Conservation (phyloP, 2,888 invertebrate species). For the Leucophenga maculata region DNA sequence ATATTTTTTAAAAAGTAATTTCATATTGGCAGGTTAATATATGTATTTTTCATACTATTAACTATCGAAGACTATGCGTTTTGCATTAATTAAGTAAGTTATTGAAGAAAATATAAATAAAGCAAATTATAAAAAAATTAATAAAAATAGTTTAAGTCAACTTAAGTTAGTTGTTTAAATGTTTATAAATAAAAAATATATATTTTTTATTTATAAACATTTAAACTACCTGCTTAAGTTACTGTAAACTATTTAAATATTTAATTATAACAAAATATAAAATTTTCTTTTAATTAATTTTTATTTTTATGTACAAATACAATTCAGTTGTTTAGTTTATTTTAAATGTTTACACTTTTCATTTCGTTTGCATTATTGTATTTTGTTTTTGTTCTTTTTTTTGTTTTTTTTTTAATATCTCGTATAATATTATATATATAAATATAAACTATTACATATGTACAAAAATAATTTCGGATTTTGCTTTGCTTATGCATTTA, state of each 20-base stretch:
- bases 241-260: no score
- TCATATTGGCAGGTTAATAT: conserved; percentile 10
- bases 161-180: not conserved
- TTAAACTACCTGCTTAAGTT: no score
- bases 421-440: not conserved
- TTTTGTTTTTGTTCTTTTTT: not conserved
- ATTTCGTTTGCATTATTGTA: not conserved
- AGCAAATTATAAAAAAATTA: not conserved
- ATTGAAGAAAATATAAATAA: not conserved
- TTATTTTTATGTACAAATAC: conserved; percentile 2
- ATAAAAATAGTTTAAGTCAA: not conserved
- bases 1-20: not conserved
- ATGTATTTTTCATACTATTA: not conserved
- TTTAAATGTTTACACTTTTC: not conserved
- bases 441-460: conserved; percentile 15
- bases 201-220: not conserved
- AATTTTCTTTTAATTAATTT: not conserved
- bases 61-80: conserved; percentile 27
- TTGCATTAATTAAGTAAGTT: conserved; percentile 25
- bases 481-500: conserved; percentile 12
- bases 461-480: conserved; percentile 21
- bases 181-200: not conserved
- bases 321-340: not conserved
- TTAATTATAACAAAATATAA: not conserved
- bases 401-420: not conserved